Evolutionary conservation across 2,888 invertebrate species (phyloP).

Genomic region (Patella pellucida): DNA sequence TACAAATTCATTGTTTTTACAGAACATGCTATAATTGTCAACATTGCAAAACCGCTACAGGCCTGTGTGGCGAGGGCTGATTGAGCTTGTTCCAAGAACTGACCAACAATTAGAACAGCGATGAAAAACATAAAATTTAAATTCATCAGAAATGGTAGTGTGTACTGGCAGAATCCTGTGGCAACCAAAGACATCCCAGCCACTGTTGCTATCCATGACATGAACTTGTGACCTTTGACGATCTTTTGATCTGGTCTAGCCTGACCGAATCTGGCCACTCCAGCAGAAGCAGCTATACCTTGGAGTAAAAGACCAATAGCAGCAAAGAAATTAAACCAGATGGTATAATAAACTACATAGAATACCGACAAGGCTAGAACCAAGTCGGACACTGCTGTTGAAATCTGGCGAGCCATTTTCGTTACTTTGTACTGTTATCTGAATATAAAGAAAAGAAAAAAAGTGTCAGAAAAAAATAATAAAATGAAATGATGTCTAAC

Average conservation of each 20-base stretch:
- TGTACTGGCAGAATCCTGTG: conserved; percentile 53
- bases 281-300: conserved; percentile 58
- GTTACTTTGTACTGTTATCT: neutral
- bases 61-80: conserved; percentile 49
- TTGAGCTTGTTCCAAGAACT: conserved; percentile 43
- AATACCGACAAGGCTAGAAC: conserved; percentile 54
- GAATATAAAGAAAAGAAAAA: no score
- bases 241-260: conserved; percentile 42
- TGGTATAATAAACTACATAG: conserved; percentile 47
- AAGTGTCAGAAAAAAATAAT: no score
- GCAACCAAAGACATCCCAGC: conserved; percentile 58
- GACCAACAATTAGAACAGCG: conserved; percentile 41
- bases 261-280: conserved; percentile 56
- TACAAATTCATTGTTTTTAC: conserved; percentile 46
- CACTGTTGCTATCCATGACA: conserved; percentile 55
- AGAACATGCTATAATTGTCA: conserved; percentile 54
- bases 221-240: conserved; percentile 46
- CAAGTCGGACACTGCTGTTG: conserved; percentile 61
- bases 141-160: conserved; percentile 44
- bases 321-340: conserved; percentile 40
- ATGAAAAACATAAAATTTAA: conserved; percentile 47
- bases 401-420: conserved; percentile 53
- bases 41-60: conserved; percentile 57
- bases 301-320: conserved; percentile 55
- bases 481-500: no score